Base-by-base conservation (phyloP, 1,140 invertebrate genomes). In the Drosophila watanabei region DNA sequence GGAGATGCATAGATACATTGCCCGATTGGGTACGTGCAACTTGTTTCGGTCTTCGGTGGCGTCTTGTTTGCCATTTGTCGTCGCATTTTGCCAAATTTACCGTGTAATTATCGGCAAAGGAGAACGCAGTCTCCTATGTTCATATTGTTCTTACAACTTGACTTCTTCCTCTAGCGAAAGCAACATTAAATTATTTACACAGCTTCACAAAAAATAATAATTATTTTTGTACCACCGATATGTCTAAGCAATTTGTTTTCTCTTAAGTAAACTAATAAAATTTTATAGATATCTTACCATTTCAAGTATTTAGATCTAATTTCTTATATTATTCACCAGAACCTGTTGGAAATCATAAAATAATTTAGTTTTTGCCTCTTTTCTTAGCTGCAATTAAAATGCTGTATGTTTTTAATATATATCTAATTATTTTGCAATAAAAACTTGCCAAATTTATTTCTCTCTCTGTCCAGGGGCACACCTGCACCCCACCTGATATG, bases 21-120 rank as follows among this genome's bases (percentile, higher is more conserved):
- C 35, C 39, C 37, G 46, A 46, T 33, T 48, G 49, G 56, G 16
- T 62, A 66, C 77, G 76, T 76, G 71, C 79, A 60, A 66, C 63
- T 75, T 49, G 70, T 72, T 73, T 73, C 32, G 54, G 52, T 41
- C 66, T 73, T 72, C 20, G 14, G 11, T 39, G 52, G 37, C 58
- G 37, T 63, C 66, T 71, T 72, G 83, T 87, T 87, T 82, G 63
- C 84, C 39, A 83, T 87, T 88, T 79, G 84, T 54, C 73, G 78
- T 78, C 77, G 69, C 78, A 88, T 85, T 73, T 88, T 89, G 69
- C 73, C 84, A 89, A 88, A 88, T 88, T 88, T 88, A 88, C 85
- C 84, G 84, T 88, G 84, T 88, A 88, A 88, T 88, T 88, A 88
- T 88, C 84, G 73, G 85, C 49, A 80, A 75, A 75, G 76, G 75